phyloP scores from a whole-genome alignment of 2,113 vertebrate genomes.

The Zosterops pallidus region DNA sequence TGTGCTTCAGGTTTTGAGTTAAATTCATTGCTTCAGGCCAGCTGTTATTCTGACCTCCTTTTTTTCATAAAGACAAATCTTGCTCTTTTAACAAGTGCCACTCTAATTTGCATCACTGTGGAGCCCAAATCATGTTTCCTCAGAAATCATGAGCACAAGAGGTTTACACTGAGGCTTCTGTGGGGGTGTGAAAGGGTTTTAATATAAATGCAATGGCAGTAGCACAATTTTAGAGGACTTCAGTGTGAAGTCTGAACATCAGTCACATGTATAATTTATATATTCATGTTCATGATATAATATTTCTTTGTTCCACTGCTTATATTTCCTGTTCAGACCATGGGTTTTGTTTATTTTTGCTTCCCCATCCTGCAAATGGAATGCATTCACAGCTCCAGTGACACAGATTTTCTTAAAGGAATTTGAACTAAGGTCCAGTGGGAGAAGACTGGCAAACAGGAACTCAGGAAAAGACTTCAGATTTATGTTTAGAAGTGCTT shows the following conservation, averaged over 20 bases:
- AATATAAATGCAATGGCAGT: accelerated
- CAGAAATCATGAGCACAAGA: neutral
- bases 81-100: neutral
- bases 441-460: neutral
- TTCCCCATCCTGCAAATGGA: neutral
- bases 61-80: neutral
- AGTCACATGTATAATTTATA: neutral
- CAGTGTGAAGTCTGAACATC: neutral
- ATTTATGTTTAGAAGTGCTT: neutral
- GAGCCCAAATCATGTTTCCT: neutral
- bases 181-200: neutral
- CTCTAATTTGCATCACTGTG: neutral
- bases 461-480: neutral
- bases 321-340: neutral
- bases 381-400: neutral
- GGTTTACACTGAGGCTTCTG: neutral
- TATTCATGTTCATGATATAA: neutral
- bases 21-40: neutral
- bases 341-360: neutral
- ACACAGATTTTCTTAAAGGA: neutral
- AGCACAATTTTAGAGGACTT: neutral
- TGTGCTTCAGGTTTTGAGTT: neutral
- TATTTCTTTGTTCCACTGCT: neutral
- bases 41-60: neutral
- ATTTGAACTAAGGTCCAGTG: neutral